phyloP scores from a whole-genome alignment of 2,888 invertebrate species.

The Chelonus formosanus region DNA sequence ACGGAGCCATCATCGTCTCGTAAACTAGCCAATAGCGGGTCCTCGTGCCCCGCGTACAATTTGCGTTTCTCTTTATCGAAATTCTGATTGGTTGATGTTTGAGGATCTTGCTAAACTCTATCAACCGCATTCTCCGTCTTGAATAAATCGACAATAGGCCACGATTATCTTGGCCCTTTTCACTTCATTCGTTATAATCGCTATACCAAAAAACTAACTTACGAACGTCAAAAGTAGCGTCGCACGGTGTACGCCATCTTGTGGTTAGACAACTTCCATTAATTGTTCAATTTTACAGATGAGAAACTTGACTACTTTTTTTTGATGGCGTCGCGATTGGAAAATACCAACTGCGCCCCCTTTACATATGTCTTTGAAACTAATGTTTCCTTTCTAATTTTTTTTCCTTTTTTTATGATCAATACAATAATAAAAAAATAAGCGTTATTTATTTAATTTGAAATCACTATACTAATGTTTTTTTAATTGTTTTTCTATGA shows the following conservation, averaged over 20 bases:
- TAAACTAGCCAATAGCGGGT: slow-evolving; percentile 57
- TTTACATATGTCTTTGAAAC: background rate
- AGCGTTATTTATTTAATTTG: slow-evolving; percentile 3
- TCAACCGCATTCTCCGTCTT: slow-evolving; percentile 53
- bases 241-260: slow-evolving; percentile 56
- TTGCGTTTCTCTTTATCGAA: slow-evolving; percentile 40
- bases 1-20: slow-evolving; percentile 58
- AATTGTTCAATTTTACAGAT: slow-evolving; percentile 12
- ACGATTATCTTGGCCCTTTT: slow-evolving; percentile 23
- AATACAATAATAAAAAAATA: no score
- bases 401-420: slow-evolving; percentile 14
- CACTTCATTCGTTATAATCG: slow-evolving; percentile 27
- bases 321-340: slow-evolving; percentile 7
- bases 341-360: background rate
- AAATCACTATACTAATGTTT: background rate
- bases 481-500: background rate
- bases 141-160: slow-evolving; percentile 36
- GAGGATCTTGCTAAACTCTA: slow-evolving; percentile 47
- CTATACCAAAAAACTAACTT: slow-evolving; percentile 46
- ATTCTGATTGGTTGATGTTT: slow-evolving; percentile 45
- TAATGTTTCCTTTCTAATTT: background rate
- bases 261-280: slow-evolving; percentile 39
- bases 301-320: background rate
- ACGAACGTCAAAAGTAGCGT: slow-evolving; percentile 60
- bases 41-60: slow-evolving; percentile 48